Evolutionary conservation across 2,113 vertebrate species (phyloP), one percentile per base, ranked within the genome.

Genomic region (Anseranas semipalmata): DNA sequence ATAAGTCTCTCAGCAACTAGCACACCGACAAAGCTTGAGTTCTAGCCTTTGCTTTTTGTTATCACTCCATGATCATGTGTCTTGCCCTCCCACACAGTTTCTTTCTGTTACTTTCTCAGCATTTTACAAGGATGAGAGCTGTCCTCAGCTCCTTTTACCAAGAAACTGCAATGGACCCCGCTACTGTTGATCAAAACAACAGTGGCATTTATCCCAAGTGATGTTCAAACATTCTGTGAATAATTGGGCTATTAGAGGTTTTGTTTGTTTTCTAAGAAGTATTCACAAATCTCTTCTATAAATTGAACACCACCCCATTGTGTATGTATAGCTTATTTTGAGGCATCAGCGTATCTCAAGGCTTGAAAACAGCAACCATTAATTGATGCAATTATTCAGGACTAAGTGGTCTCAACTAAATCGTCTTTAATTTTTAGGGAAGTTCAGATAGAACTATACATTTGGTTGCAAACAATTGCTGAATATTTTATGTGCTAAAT

Each of bases 271-370:
- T 30, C 71, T 41, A 59, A 22, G 28, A 89, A 78, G 41, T 39
- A 46, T 76, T 93, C 85, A 79, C 94, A 87, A 32, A 84, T 88
- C 68, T 91, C 17, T 86, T 74, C 56, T 52, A 19, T 39, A 35
- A 55, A 56, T 24, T 58, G 17, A 72, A 33, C 13, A 21, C 25
- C 35, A 63, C 17, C 35, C 35, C 27, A 41, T 55, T 43, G 37
- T 7, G 37, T 43, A n/a, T 9, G 37, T 19, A 53, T 18, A 52
- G 56, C 21, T 78, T 39, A 0, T 58, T 75, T 39, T 10, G 55
- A 93, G 65, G 27, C 22, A 73, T 35, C 43, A 59, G 65, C 12
- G 3, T 50, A 48, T 53, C 50, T 62, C 66, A 70, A 53, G 32
- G 59, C 39, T 37, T 41, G 71, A 59, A 43, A 90, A 39, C 19